phyloP scores from a whole-genome alignment of 1,140 invertebrate species.

The Trichonephila inaurata region DNA sequence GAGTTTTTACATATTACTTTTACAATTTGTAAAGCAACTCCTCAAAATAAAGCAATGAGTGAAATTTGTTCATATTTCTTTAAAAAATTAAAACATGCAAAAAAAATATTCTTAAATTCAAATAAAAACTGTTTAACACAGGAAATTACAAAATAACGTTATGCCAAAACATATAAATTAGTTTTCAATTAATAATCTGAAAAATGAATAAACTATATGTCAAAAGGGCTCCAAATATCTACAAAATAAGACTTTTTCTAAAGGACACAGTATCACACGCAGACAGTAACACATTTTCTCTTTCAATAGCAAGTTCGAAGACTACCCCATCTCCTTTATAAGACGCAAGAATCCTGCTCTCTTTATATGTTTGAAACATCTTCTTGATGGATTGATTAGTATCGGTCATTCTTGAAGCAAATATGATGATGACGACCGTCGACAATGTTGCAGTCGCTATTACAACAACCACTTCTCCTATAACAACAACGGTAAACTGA shows the following conservation, averaged over 20 bases:
- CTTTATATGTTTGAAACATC: background rate
- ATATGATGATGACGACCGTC: background rate
- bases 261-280: slow-evolving; percentile 16
- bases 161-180: too few species aligned
- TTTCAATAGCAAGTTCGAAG: background rate
- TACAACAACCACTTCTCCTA: background rate
- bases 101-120: too few species aligned
- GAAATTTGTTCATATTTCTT: too few species aligned
- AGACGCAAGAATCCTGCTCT: background rate
- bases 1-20: too few species aligned
- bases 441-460: background rate
- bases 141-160: too few species aligned
- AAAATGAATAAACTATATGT: slow-evolving; percentile 51
- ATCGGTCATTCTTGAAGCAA: slow-evolving; percentile 11
- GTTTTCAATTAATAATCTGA: background rate
- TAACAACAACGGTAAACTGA: background rate
- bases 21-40: too few species aligned
- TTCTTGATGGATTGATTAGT: slow-evolving; percentile 10
- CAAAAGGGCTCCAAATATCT: slow-evolving; percentile 37
- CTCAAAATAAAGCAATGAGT: too few species aligned
- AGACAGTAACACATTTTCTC: slow-evolving; percentile 5
- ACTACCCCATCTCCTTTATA: background rate
- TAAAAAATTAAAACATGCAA: too few species aligned
- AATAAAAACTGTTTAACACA: too few species aligned
- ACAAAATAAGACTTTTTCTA: slow-evolving; percentile 42